Evolutionary conservation across 2,888 invertebrate genomes (phyloP), one percentile per base, ranked within the genome.

Genomic region (Clitarchus hookeri): DNA sequence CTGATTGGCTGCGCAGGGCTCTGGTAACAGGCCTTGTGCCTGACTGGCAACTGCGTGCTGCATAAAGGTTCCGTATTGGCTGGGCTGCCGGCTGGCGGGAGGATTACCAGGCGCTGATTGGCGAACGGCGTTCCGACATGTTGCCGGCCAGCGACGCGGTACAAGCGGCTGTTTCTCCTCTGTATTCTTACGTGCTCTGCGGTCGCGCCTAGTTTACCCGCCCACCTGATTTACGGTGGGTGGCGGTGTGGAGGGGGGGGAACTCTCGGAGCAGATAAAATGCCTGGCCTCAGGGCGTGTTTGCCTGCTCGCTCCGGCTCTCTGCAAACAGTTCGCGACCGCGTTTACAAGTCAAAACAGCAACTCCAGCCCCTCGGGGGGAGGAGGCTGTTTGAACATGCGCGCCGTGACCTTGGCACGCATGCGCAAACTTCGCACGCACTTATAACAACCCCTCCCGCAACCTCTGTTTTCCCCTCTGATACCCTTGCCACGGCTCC

Each of bases 241-340:
- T 1, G 54, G 26, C 26, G 25, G 84, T 36, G 36, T 36, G 36
- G 36, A 1, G 36, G 65, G 23, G 25, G n/a, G 65, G 16, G 19
- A 54, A 1, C 53, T 6, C 8, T 12, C 23, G 8, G 83, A 83
- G 23, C 83, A 26, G 53, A 26, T 26, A 36, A 36, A 48, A 48
- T 26, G 44, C 48, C 48, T 26, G 53, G 19, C 25, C 84, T 19
- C 48, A 0, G 36, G 36, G n/a, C 48, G 53, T 23, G 19, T 27
- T 23, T 48, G 44, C 44, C 13, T n/a, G 19, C n/a, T 44, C 9
- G 44, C 44, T n/a, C 83, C 44, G 19, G 44, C 44, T 44, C 84
- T 54, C 48, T n/a, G 84, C 84, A 54, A 48, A 48, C 84, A 44
- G 25, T 44, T 82, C 82, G 82, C 82, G 65, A 65, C 65, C 65